A percentile compares a stretch with the other conserved stretches of the same genome.
phyloP scores from a whole-genome alignment of 2,797 vertebrate genomes.

The Chiropotes sagulatus region DNA sequence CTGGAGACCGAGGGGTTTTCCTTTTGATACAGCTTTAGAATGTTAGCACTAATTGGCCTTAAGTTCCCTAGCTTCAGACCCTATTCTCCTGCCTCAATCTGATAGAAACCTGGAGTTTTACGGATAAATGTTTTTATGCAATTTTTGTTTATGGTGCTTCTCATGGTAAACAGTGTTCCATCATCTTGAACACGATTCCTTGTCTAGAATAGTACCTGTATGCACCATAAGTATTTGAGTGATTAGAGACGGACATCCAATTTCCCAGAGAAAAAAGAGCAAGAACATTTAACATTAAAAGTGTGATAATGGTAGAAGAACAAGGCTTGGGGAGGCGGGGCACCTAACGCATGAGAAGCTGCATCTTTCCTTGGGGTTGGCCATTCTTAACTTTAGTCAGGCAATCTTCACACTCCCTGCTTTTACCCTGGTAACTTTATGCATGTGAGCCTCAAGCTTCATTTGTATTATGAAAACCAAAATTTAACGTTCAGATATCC shows the following conservation, averaged over 20 bases:
- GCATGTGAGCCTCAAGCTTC: not conserved
- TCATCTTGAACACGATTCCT: not conserved
- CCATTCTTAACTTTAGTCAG: no score
- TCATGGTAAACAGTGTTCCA: not conserved
- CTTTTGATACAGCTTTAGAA: no score
- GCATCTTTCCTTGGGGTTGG: accelerated
- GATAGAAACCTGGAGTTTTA: not conserved
- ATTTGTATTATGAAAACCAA: not conserved
- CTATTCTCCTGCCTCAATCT: no score
- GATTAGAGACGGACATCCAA: not conserved
- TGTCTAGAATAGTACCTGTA: not conserved
- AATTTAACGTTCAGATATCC: not conserved
- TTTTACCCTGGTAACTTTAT: not conserved
- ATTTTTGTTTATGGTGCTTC: not conserved
- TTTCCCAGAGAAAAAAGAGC: not conserved
- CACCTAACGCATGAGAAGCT: accelerated
- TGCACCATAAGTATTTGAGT: not conserved
- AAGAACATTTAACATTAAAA: not conserved
- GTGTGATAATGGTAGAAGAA: no score
- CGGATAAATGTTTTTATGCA: not conserved
- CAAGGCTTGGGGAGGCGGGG: accelerated
- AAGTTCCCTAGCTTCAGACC: no score
- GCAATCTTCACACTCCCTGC: not conserved
- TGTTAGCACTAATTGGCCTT: no score
- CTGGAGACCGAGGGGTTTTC: no score